A percentile compares a stretch with the other conserved stretches of the same genome.
Evolutionary conservation across 2,888 invertebrate genomes (phyloP).

Genomic region (Osmoderma eremita): DNA sequence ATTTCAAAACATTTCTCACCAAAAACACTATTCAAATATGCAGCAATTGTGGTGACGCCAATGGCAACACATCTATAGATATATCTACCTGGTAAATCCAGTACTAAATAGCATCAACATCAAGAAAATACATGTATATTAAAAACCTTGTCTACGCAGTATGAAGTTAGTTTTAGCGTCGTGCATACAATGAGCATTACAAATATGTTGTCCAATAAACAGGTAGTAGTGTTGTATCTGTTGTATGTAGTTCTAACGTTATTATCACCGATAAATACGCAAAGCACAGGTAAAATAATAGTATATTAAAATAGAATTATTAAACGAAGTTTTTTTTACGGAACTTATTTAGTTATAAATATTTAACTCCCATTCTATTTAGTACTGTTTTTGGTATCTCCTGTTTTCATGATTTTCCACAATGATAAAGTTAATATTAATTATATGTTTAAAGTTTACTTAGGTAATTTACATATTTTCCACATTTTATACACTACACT

Average conservation of each 20-base stretch:
- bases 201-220: not conserved
- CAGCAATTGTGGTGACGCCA: constrained; percentile 10
- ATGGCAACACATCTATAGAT: constrained; percentile 6
- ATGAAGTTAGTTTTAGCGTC: constrained; percentile 2
- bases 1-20: too few relatives aligned
- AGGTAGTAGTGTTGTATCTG: not conserved
- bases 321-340: too few relatives aligned
- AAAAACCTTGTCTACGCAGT: constrained; percentile 20
- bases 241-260: not conserved
- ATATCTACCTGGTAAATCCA: constrained; percentile 26
- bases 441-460: too few relatives aligned
- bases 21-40: not conserved
- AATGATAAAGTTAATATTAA: too few relatives aligned
- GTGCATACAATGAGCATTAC: not conserved
- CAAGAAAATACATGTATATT: constrained; percentile 1
- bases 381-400: too few relatives aligned
- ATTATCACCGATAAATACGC: not conserved
- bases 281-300: constrained; percentile 9
- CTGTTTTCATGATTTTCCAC: too few relatives aligned
- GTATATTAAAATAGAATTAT: not conserved
- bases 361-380: too few relatives aligned
- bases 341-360: too few relatives aligned
- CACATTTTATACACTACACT: not conserved
- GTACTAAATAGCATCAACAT: constrained; percentile 17
- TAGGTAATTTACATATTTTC: not conserved